Evolutionary conservation across 2,888 invertebrate genomes (phyloP).

Genomic region (Cotesia congregata): DNA sequence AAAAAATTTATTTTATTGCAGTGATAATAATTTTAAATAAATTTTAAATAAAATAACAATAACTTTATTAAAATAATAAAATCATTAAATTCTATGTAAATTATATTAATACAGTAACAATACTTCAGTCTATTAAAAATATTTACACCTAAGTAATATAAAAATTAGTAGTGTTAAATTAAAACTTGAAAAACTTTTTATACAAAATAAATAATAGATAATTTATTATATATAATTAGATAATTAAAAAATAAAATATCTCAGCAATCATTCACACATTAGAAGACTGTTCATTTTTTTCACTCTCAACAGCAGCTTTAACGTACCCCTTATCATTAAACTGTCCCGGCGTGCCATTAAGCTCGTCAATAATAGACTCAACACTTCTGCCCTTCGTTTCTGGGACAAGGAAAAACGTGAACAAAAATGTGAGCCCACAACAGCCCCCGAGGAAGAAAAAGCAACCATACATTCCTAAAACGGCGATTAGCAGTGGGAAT

Average conservation of each 20-base stretch:
- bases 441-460: conserved; percentile 59
- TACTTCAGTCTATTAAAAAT: conserved; percentile 1
- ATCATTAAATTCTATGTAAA: neutral
- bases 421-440: conserved; percentile 56
- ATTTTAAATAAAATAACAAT: neutral
- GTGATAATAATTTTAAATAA: neutral
- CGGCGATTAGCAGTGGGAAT: conserved; percentile 54
- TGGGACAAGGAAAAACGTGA: conserved; percentile 57
- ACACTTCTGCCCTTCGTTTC: conserved; percentile 64
- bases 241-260: conserved; percentile 6
- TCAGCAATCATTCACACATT: neutral
- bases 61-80: neutral
- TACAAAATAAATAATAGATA: neutral
- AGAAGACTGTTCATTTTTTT: conserved; percentile 35
- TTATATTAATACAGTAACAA: neutral
- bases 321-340: conserved; percentile 42
- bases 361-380: conserved; percentile 61
- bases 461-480: conserved; percentile 60
- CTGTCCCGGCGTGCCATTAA: conserved; percentile 52
- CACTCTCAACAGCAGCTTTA: conserved; percentile 36
- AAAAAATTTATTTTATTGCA: too few relatives aligned
- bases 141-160: neutral
- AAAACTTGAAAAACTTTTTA: neutral
- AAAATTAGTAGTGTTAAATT: neutral
- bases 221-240: neutral